Evolutionary conservation across 2,888 invertebrate species (phyloP), one percentile per base, ranked within the genome.

Genomic region (Conomelus anceps): DNA sequence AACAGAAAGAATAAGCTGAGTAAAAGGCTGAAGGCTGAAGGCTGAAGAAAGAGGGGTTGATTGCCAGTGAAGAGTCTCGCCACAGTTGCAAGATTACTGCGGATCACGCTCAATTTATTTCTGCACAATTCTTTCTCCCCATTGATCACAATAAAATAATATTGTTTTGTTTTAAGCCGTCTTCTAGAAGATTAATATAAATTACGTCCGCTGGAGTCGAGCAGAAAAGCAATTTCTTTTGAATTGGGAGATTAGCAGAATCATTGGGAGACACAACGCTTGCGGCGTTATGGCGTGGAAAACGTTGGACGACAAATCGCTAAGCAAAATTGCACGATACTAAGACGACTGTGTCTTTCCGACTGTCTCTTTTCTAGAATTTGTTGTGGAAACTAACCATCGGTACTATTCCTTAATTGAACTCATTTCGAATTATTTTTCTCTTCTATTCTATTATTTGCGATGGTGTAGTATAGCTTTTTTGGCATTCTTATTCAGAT

Each of bases 31-130:
- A n/a, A n/a, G n/a, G n/a, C n/a, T n/a, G n/a, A n/a, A n/a, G 63
- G n/a, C 63, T 63, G 63, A 63, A 34, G 63, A 63, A 20, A n/a
- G 63, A 63, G 63, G 63, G n/a, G 63, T 63, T 63, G 63, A 63
- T 63, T 63, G 63, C 63, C 63, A 63, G 63, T 63, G 63, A 63
- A 63, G 63, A 63, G n/a, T 63, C 63, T 63, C 63, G 63, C 63
- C 63, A 63, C 63, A 63, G 63, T 63, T 63, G n/a, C 86, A 23
- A 86, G 86, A 86, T 86, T 86, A 23, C 63, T 86, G 24, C 26
- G 86, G 86, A 86, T 86, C 29, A 86, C 86, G 22, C 86, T 86
- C 29, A 86, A 86, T 86, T 86, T 86, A 86, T 86, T 86, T 86
- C 86, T 86, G 26, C 29, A 22, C 86, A 86, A 86, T 86, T 86